A percentile compares a stretch with the other conserved stretches of the same genome.
Evolutionary conservation across 1,140 invertebrate species (phyloP).

Genomic region (Bombyx mandarina): DNA sequence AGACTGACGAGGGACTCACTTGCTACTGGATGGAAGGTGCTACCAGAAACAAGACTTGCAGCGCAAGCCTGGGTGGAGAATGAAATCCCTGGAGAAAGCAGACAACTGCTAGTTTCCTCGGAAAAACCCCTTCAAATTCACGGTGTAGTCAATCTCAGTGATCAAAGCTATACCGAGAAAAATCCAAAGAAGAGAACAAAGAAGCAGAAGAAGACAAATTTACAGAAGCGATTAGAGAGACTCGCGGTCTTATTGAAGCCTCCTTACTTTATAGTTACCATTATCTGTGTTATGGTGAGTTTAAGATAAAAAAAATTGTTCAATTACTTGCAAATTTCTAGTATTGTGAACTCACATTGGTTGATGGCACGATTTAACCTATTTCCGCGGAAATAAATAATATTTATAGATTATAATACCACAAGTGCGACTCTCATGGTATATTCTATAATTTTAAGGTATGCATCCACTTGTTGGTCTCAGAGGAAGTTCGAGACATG

Average conservation of each 20-base stretch:
- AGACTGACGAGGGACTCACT: conserved; percentile 17
- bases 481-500: conserved; percentile 20
- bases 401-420: not conserved
- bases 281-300: conserved; percentile 53
- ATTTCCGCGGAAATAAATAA: no score
- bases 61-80: conserved; percentile 40
- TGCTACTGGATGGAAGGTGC: conserved; percentile 31
- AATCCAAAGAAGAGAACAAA: conserved; percentile 20
- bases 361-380: not conserved
- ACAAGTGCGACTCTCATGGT: not conserved
- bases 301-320: not conserved
- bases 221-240: conserved; percentile 46
- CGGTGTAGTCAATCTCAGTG: conserved; percentile 40
- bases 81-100: conserved; percentile 37
- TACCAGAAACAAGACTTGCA: conserved; percentile 27
- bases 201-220: conserved; percentile 35
- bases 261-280: conserved; percentile 53
- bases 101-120: conserved; percentile 24
- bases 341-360: no score
- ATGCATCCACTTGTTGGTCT: conserved; percentile 28
- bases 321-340: not conserved
- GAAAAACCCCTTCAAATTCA: conserved; percentile 21
- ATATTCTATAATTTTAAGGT: conserved; percentile 15
- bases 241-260: conserved; percentile 35
- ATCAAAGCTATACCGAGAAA: conserved; percentile 28